These are phyloP conservation scores for Tetraodon nigroviridis DNA, from an alignment of 2,113 vertebrate genomes.

Conservation along the genomic window DNA sequence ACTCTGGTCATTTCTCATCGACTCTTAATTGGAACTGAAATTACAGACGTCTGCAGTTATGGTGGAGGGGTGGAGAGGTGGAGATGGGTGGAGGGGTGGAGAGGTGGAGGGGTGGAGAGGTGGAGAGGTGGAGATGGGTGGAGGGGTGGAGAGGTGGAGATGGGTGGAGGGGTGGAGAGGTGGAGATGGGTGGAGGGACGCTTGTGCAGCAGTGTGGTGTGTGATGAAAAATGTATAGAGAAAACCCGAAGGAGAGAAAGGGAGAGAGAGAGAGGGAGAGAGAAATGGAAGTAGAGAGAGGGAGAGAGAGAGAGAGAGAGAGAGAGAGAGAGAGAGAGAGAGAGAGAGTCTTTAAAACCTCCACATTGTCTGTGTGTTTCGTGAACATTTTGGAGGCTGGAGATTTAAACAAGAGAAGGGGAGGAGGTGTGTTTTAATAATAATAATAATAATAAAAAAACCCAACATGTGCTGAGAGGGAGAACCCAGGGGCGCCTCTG, in stretches of 20 bases:
- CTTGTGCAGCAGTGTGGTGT: constrained; percentile 42
- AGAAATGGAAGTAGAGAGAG: constrained; percentile 28
- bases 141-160: constrained; percentile 18
- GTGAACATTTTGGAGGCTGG: constrained; percentile 52
- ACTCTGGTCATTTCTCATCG: background rate
- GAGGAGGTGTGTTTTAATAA: background rate
- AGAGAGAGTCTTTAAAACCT: constrained; percentile 44
- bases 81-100: constrained; percentile 31
- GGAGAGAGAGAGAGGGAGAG: constrained; percentile 27
- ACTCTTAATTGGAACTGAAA: background rate
- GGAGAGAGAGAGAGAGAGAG: constrained; percentile 37
- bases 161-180: constrained; percentile 30
- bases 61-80: too few relatives aligned
- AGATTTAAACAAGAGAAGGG: constrained; percentile 2
- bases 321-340: constrained; percentile 34
- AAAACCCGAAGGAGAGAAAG: constrained; percentile 38
- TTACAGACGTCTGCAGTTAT: constrained; percentile 1
- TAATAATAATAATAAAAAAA: background rate
- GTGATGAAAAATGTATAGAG: constrained; percentile 57
- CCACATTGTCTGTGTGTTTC: constrained; percentile 50
- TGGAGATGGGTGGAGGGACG: constrained; percentile 35
- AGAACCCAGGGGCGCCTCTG: constrained; percentile 5
- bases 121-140: constrained; percentile 18
- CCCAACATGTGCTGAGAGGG: background rate
- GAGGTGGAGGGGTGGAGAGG: too few relatives aligned